phyloP scores from a whole-genome alignment of 1,140 invertebrate genomes.

The Lordiphosa stackelbergi region DNA sequence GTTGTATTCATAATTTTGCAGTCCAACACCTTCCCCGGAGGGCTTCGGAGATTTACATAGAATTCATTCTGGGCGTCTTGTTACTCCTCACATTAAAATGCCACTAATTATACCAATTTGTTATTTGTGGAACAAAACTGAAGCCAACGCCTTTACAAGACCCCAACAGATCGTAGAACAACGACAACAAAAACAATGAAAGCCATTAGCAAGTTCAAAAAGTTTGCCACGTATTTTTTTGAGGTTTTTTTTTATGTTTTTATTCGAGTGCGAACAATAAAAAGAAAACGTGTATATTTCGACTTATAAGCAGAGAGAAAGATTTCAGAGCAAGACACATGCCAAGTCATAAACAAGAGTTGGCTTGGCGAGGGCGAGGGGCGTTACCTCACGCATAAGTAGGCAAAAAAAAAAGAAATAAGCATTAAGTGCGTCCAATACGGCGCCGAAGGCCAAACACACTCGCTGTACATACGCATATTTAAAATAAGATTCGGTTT shows the following conservation, averaged over 20 bases:
- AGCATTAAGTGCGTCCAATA: slow-evolving; percentile 41
- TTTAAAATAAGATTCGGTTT: slow-evolving; percentile 35
- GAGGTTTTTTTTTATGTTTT: slow-evolving; percentile 2
- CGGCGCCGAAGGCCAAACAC: slow-evolving; percentile 50
- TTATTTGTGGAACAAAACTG: slow-evolving; percentile 45
- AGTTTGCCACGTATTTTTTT: slow-evolving; percentile 8
- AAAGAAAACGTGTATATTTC: slow-evolving; percentile 9
- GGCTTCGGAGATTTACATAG: slow-evolving; percentile 39
- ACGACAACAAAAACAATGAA: slow-evolving; percentile 28
- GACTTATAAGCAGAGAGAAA: slow-evolving; percentile 17
- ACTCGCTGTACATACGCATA: slow-evolving; percentile 36
- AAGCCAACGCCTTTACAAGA: slow-evolving; percentile 35
- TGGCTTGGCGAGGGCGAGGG: background rate
- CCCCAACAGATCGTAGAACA: background rate
- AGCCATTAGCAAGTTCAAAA: slow-evolving; percentile 49
- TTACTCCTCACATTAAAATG: slow-evolving; percentile 38
- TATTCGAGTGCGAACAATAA: slow-evolving; percentile 28
- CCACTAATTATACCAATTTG: slow-evolving; percentile 66
- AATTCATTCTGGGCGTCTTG: slow-evolving; percentile 17
- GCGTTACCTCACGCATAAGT: slow-evolving; percentile 37
- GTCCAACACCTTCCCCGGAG: slow-evolving; percentile 45
- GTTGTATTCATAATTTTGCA: slow-evolving; percentile 52
- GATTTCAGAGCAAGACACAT: slow-evolving; percentile 23
- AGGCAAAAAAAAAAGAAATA: slow-evolving; percentile 26
- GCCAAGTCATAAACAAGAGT: slow-evolving; percentile 29